phyloP scores from a whole-genome alignment of 2,797 vertebrate genomes.

The Amphiprion clarkii region DNA sequence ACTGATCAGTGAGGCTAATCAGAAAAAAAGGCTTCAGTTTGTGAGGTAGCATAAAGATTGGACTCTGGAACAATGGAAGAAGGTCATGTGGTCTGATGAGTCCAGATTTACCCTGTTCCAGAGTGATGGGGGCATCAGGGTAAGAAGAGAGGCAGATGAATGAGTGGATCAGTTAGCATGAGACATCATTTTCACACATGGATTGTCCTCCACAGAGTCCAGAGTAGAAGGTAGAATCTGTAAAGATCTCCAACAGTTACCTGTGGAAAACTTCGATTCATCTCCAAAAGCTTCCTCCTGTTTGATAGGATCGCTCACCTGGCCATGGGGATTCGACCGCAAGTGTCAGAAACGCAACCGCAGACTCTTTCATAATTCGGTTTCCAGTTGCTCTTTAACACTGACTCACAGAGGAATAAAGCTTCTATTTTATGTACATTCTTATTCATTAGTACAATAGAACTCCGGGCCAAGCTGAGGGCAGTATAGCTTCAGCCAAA shows the following conservation, averaged over 20 bases:
- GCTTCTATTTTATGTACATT: slow-evolving; percentile 18
- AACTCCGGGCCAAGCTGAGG: slow-evolving; percentile 2
- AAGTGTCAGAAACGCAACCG: slow-evolving; percentile 13
- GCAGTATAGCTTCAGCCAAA: slow-evolving; percentile 19
- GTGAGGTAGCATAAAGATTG: no score
- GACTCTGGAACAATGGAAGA: no score
- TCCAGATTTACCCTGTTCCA: no score
- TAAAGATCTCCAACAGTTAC: neutral
- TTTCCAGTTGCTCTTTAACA: neutral
- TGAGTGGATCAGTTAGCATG: no score
- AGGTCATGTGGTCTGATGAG: no score
- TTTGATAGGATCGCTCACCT: slow-evolving; percentile 2
- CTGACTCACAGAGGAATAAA: neutral
- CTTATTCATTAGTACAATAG: slow-evolving; percentile 41
- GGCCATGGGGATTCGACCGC: slow-evolving; percentile 33
- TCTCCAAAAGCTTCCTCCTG: slow-evolving; percentile 5
- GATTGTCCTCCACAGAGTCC: no score
- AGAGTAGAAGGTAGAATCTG: neutral
- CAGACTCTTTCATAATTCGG: slow-evolving; percentile 14
- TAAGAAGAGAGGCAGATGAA: no score
- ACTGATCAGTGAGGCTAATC: no score
- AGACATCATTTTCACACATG: no score
- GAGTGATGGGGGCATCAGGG: no score
- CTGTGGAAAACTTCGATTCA: slow-evolving; percentile 17
- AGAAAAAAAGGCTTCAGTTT: no score